Base-by-base conservation (phyloP, 2,888 invertebrate genomes). In the Noctua fimbriata region DNA sequence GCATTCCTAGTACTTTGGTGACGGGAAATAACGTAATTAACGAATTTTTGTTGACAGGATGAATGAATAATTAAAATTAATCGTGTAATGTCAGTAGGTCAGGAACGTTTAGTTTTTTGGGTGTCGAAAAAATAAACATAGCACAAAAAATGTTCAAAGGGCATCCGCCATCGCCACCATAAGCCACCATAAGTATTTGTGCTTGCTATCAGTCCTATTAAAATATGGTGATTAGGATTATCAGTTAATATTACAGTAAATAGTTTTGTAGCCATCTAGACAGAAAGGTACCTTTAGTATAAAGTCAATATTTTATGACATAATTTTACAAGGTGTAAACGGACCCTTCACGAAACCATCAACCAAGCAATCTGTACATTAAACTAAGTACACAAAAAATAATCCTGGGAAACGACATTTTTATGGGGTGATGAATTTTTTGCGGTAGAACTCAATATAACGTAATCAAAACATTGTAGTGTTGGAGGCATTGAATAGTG, bases 1-100 rank as follows among this genome's bases (percentile, higher is more conserved):
- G 75, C 87, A 90, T 91, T 86, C 55, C 55, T 90, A 78, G 73
- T 36, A 87, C 89, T 41, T 67, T 21, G 16, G 49, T 60, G 84
- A 79, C 52, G 71, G 72, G 87, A 86, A 82, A 81, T 36, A 14
- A 69, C n/a, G 32, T 76, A 69, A 83, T 86, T 78, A 81, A 67
- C 47, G 32, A 28, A 1, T 41, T 84, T 81, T 32, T 63, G 66
- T 77, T 69, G 49, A 72, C 52, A 72, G 82, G 78, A 81, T 75
- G 66, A 47, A 81, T 75, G 66, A 47, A 73, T 60, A 24, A 78
- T 83, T 76, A 84, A 76, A 73, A 82, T 67, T 82, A 71, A 67
- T 77, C 41, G 32, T 24, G 24, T 36, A 14, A 24, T 63, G 44
- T 36, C 52, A 78, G n/a, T 18, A 72, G 78, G 81, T 83, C 21